phyloP scores from a whole-genome alignment of 2,113 vertebrate genomes.

The Ptychochromis oligacanthus region DNA sequence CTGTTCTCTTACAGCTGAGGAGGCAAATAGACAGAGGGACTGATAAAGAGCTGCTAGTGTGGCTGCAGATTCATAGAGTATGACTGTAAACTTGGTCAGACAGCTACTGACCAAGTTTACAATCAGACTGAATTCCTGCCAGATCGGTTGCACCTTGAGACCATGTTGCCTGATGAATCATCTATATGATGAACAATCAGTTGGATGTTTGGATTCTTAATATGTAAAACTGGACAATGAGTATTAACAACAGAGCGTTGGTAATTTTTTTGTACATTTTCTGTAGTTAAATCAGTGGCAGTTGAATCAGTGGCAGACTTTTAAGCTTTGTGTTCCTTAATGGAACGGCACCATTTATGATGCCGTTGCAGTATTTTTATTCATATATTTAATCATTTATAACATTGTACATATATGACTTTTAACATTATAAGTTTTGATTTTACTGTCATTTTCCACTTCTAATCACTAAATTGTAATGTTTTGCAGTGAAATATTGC shows the following conservation, averaged over 20 bases:
- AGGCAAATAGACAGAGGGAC: neutral
- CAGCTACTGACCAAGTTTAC: neutral
- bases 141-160: neutral
- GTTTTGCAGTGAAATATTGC: neutral
- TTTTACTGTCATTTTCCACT: neutral
- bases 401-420: neutral
- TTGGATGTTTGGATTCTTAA: neutral
- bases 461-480: neutral
- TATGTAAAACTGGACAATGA: neutral
- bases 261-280: neutral
- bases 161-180: neutral
- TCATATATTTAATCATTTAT: neutral
- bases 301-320: neutral
- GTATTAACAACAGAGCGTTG: neutral
- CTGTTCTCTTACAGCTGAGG: slow-evolving; percentile 42
- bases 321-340: neutral
- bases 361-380: too few relatives aligned
- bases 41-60: slow-evolving; percentile 5
- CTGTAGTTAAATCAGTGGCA: neutral
- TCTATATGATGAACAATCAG: neutral
- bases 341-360: too few relatives aligned
- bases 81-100: neutral
- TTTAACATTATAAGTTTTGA: neutral
- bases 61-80: neutral
- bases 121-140: neutral